Conservation (phyloP, 2,797 vertebrate species). For the Melanotaenia parkinsoni region DNA sequence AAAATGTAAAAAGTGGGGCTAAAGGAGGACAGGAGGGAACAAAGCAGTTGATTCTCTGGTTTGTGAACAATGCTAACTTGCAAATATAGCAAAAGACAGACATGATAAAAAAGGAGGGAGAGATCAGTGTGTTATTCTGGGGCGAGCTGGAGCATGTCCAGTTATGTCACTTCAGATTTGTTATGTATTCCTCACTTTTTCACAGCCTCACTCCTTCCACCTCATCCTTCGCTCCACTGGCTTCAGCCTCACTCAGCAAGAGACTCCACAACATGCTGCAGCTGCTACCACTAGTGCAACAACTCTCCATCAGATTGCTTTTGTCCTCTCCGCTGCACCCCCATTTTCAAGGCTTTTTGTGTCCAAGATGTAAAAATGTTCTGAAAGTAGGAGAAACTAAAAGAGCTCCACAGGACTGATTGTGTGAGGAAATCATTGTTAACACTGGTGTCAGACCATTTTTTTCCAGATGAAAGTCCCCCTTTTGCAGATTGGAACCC, state of each 20-base stretch:
- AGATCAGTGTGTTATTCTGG: constrained; percentile 37
- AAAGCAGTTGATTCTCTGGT: not conserved
- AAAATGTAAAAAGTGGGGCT: not conserved
- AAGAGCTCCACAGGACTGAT: not conserved
- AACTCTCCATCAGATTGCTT: not conserved
- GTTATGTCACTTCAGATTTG: constrained; percentile 58
- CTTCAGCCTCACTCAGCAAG: constrained; percentile 46
- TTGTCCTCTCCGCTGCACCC: constrained; percentile 28
- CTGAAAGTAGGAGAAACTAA: no score
- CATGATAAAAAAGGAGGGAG: constrained; percentile 23
- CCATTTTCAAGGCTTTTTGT: constrained; percentile 1
- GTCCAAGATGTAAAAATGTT: not conserved
- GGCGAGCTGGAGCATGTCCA: constrained; percentile 34
- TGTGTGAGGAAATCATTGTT: not conserved
- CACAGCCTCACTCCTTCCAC: constrained; percentile 28
- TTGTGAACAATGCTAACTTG: constrained; percentile 11
- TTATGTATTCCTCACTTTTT: constrained; percentile 48
- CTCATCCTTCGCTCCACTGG: constrained; percentile 61
- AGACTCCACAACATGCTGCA: constrained; percentile 37
- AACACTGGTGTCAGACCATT: not conserved
- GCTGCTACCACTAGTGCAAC: not conserved
- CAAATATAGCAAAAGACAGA: constrained; percentile 13
- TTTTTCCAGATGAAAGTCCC: not conserved
- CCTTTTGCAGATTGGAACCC: not conserved
- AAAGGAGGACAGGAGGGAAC: not conserved